Base-by-base conservation (phyloP, 1,140 invertebrate species). In the Gryon sp. region DNA sequence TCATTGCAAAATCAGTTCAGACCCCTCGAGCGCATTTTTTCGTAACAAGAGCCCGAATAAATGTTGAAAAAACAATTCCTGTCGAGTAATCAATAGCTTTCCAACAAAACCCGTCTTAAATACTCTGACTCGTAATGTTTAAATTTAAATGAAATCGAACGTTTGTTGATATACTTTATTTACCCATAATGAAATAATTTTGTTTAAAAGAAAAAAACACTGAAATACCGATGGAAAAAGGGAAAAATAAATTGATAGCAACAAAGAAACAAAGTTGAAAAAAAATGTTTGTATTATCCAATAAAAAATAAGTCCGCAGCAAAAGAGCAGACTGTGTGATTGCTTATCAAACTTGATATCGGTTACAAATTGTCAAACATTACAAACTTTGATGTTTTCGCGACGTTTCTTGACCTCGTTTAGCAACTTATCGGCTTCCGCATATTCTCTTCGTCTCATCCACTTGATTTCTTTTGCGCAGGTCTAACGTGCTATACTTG, bases 401-500 rank as follows among this genome's bases (percentile, higher is more conserved):
- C 43, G 28, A 48, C 32, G 30, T 55, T 70, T 76, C 60, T 70
- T 70, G 60, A 53, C 66, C 74, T 76, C 45, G 20, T 66, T 70
- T 32, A 30, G 34, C 26, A 43, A 69, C 65, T 76, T 76, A 76
- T 76, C 48, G 57, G 55, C 57, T 63, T 55, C 34, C 41, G 48
- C 46, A 43, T 68, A 60, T 53, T 68, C 53, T 45, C 46, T 59
- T 53, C 53, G 63, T 77, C 72, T 82, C 38, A 83, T 74, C 46
- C 28, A 66, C 36, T 57, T 50, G 32, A 72, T 82, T 78, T 85
- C 70, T 84, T 73, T 83, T 83, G 70, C 80, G 34, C 85, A 89
- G 89, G 90, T 86, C 85, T 92, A 76, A 92, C 91, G 32, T 93
- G 92, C 84, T 93, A 92, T 82, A 92, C 91, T 78, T 93, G 92